Evolutionary conservation across 2,888 invertebrate species (phyloP).

Genomic region (Torymus texanus): DNA sequence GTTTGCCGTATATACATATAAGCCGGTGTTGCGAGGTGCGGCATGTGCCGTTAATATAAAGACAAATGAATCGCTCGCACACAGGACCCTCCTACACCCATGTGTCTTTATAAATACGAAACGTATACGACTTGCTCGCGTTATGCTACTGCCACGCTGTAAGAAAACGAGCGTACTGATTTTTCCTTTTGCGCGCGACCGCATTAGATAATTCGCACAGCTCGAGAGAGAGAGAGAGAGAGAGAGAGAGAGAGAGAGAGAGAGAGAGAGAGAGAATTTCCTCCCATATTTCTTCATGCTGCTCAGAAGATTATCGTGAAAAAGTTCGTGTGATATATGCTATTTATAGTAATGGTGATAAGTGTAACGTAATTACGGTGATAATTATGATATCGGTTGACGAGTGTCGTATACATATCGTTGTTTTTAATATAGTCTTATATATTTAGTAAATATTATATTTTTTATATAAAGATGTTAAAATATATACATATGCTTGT

Average conservation of each 20-base stretch:
- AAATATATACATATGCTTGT: too few relatives aligned
- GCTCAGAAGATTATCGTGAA: slow-evolving; percentile 14
- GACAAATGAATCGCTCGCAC: slow-evolving; percentile 55
- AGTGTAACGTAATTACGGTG: too few relatives aligned
- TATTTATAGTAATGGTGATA: too few relatives aligned
- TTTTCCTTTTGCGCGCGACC: slow-evolving; percentile 20
- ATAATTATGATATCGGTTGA: too few relatives aligned
- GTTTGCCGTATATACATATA: too few relatives aligned
- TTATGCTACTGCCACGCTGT: slow-evolving; percentile 44
- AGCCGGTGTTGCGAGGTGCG: slow-evolving; percentile 38
- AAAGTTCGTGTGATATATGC: not conserved
- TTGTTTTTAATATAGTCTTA: too few relatives aligned
- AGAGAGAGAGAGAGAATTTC: slow-evolving; percentile 16
- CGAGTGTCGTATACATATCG: too few relatives aligned
- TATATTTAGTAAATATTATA: too few relatives aligned
- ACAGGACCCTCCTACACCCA: slow-evolving; percentile 55
- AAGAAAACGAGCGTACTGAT: slow-evolving; percentile 9
- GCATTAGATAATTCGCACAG: slow-evolving; percentile 36
- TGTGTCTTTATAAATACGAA: slow-evolving; percentile 55
- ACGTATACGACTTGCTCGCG: slow-evolving; percentile 44
- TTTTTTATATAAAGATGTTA: too few relatives aligned
- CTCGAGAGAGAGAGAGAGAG: slow-evolving; percentile 6
- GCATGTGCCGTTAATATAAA: slow-evolving; percentile 68
- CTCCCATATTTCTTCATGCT: slow-evolving; percentile 37
- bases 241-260: slow-evolving; percentile 7